Evolutionary conservation across 2,888 invertebrate species (phyloP), one percentile per base, ranked within the genome.

Genomic region (Agapetus fuscipes): DNA sequence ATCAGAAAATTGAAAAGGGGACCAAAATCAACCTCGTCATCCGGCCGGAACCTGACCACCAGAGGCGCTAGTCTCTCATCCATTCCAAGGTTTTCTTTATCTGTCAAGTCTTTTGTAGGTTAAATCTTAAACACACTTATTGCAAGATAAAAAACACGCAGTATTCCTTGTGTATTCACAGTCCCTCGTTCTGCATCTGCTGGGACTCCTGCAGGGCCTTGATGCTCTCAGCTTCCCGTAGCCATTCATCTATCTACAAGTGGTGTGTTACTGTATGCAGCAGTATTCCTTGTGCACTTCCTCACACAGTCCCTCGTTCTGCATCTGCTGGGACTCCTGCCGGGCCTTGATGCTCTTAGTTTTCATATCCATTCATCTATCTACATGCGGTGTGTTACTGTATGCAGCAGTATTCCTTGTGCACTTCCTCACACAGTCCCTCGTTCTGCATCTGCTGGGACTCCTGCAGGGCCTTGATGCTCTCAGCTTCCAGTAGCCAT

Each of bases 401-500:
- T n/a, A 43, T 12, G 15, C 39, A 31, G 31, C 43, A 43, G 4
- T 31, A 15, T n/a, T 43, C 38, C 24, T 25, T 29, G 11, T 29
- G 28, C 13, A n/a, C 13, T 14, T 42, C 39, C 25, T 35, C 39
- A 7, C 17, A 16, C 9, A n/a, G n/a, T 2, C 35, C 36, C 26
- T 54, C 50, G n/a, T n/a, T n/a, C 41, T 52, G 54, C 3, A 58
- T 56, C 25, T 55, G 51, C 41, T 52, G 54, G 2, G 58, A 56
- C 14, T 56, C 55, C 29, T 71, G 51, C 35, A 74, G 61, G 30
- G 64, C 66, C 50, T 74, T 74, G 10, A 69, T 67, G 52, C 70
- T 70, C 54, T 75, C 74, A 1, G 74, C 76, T 52, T 71, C 70
- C 45, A 67, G 67, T 57, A 75, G 66, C 75, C 75, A 75, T 30